A percentile compares a stretch with the other conserved stretches of the same genome.
phyloP scores from a whole-genome alignment of 2,797 vertebrate species.

The Myotis daubentonii region DNA sequence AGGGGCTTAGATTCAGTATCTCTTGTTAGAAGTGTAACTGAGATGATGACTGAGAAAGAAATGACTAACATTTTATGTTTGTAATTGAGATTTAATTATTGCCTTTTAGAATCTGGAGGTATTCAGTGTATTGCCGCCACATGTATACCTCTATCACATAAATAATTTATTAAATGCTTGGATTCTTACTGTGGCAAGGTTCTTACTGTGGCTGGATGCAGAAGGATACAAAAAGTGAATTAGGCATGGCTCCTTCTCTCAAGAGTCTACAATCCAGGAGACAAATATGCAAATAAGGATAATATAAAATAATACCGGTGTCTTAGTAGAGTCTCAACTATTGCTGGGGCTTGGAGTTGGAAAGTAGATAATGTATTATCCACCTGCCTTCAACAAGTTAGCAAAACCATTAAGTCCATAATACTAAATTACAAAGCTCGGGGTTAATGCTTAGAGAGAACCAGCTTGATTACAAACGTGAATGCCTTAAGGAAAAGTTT shows the following conservation, averaged over 20 bases:
- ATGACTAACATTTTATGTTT: not conserved
- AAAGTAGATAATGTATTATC: conserved; percentile 9
- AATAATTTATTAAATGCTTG: not conserved
- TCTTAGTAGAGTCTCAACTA: conserved; percentile 26
- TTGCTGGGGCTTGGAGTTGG: not conserved
- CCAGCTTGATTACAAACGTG: conserved; percentile 35
- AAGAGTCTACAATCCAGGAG: not conserved
- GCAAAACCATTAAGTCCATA: not conserved
- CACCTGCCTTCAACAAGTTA: conserved; percentile 37
- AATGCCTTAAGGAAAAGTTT: conserved; percentile 38
- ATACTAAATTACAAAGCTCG: not conserved
- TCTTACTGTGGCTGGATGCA: not conserved
- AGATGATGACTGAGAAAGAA: not conserved
- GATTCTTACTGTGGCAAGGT: not conserved
- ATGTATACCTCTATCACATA: not conserved
- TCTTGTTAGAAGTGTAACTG: not conserved
- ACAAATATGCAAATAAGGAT: not conserved
- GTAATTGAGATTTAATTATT: not conserved
- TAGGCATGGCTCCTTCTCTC: not conserved
- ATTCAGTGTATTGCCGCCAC: not conserved
- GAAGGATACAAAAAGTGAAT: not conserved
- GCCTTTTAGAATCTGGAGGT: conserved; percentile 22
- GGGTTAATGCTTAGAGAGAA: not conserved
- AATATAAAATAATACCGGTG: not conserved
- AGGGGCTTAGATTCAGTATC: not conserved